Base-by-base conservation (phyloP, 2,888 invertebrate genomes). In the Orchesella flavescens region DNA sequence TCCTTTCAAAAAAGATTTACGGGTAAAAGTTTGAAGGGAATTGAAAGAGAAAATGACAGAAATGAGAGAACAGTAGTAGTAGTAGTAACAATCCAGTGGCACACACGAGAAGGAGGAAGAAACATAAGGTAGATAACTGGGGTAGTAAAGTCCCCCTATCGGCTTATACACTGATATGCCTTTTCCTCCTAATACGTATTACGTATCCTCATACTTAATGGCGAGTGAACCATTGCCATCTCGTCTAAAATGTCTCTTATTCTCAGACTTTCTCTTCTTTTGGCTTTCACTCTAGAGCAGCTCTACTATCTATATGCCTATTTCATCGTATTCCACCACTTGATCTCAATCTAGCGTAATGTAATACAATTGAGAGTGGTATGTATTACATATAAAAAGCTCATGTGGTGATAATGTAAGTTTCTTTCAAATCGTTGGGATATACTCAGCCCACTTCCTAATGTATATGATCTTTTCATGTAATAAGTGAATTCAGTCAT, bases 1-100 rank as follows among this genome's bases (percentile, higher is more conserved):
- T 86, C 86, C 84, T 86, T 87, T 87, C 86, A 86, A 84, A 86
- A 87, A 85, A 86, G 86, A 87, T 87, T 87, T 87, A 87, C 85
- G 86, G 77, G 66, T 46, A 65, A 87, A 87, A 85, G 71, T 86
- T 86, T 85, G 81, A 82, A 72, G 79, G 82, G 84, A 86, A 85
- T 84, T 86, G 83, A 86, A 85, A 84, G 81, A 83, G 83, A 85
- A 83, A 85, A 83, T 84, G 83, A 85, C 79, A 85, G 74, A 81
- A 81, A 81, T 81, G 81, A 75, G 81, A 68, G 73, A 72, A 59
- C 73, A 80, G 74, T 13, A 75, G 57, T 63, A 44, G 59, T 53
- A 83, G 71, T 69, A 59, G 82, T 44, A 13, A n/a, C 46, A 68
- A 59, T 43, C 34, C 21, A 57, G 57, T 53, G 59, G 63, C 65